Conservation (phyloP, 2,113 vertebrate species). For the Sorex fumeus region DNA sequence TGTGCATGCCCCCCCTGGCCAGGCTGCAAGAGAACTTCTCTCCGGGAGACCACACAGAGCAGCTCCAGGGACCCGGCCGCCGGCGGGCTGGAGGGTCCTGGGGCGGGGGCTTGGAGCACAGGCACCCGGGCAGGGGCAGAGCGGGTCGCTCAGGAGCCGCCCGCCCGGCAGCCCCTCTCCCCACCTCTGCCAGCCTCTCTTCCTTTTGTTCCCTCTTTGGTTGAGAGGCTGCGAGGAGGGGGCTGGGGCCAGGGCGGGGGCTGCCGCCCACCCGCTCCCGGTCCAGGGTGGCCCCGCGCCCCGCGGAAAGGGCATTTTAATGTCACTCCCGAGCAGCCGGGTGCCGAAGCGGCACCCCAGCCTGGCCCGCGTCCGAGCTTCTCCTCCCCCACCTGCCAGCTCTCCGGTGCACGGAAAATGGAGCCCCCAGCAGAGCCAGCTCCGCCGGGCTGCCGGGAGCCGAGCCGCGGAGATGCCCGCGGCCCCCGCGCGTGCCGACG, state of each 20-base stretch:
- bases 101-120: accelerated
- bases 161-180: neutral
- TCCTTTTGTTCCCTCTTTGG: slow-evolving; percentile 68
- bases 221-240: neutral
- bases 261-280: neutral
- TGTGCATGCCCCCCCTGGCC: neutral
- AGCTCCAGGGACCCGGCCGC: neutral
- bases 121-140: no score
- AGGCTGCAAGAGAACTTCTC: slow-evolving; percentile 2
- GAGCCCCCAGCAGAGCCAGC: slow-evolving; percentile 57
- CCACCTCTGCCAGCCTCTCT: neutral
- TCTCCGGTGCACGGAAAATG: slow-evolving; percentile 58
- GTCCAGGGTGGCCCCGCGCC: slow-evolving; percentile 67
- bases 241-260: neutral
- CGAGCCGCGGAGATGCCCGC: neutral
- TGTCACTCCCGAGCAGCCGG: slow-evolving; percentile 75
- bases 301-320: slow-evolving; percentile 84
- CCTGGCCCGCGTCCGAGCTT: neutral
- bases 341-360: slow-evolving; percentile 41
- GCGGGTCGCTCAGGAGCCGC: no score
- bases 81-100: neutral
- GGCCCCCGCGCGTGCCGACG: neutral
- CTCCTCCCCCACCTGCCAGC: slow-evolving; percentile 5
- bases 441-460: neutral
- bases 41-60: accelerated